Percentiles rank a stretch among this genome's conserved stretches.
These are phyloP conservation scores for Eubucco bourcierii DNA, from an alignment of 2,113 vertebrate species.

Conservation along the genomic window DNA sequence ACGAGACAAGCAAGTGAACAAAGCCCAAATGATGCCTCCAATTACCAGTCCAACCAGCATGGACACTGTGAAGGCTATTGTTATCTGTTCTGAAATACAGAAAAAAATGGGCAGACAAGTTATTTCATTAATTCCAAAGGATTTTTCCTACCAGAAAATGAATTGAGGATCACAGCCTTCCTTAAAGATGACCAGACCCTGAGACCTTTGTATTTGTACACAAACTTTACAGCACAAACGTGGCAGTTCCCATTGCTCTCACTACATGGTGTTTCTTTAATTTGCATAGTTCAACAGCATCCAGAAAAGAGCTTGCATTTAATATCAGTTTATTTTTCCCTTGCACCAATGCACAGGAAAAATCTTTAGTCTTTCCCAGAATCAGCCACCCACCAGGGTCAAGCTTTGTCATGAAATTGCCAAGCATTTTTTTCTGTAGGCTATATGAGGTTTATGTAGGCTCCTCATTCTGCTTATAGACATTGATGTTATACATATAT, in stretches of 20 bases:
- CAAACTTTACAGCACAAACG: neutral
- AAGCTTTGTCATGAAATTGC: neutral
- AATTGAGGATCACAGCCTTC: neutral
- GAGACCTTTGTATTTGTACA: neutral
- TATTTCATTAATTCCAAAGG: neutral
- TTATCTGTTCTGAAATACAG: constrained; percentile 82
- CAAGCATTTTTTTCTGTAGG: neutral
- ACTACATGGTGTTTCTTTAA: neutral
- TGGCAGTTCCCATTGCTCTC: neutral
- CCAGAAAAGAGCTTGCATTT: neutral
- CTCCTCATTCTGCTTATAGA: neutral
- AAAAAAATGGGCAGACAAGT: neutral
- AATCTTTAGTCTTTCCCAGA: neutral
- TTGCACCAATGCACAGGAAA: neutral
- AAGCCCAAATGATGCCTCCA: constrained; percentile 86
- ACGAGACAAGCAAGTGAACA: constrained; percentile 86
- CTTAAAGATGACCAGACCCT: neutral
- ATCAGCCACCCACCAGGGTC: neutral
- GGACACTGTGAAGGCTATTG: constrained; percentile 93
- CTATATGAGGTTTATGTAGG: neutral
- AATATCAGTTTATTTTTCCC: neutral
- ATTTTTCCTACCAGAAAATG: neutral
- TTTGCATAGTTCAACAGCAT: neutral
- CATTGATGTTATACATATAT: fast-evolving
- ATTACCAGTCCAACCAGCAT: constrained; percentile 87